Conservation (phyloP, 1,140 invertebrate species). For the Macrobrachium rosenbergii region DNA sequence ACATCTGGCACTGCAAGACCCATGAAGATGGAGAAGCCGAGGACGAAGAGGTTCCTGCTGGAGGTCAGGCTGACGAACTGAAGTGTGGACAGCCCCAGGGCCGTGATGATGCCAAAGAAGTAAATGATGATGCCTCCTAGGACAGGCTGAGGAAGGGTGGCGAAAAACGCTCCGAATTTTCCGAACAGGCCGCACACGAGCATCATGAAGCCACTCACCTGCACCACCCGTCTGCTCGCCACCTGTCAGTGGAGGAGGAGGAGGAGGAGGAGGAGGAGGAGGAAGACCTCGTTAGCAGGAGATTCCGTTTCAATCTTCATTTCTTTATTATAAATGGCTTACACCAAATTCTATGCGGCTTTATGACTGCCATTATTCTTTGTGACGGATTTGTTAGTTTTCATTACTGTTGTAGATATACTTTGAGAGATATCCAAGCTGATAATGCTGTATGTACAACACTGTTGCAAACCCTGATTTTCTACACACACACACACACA, state of each 20-base stretch:
- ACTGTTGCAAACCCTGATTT: no score
- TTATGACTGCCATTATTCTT: no score
- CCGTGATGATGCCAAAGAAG: constrained; percentile 88
- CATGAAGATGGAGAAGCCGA: constrained; percentile 44
- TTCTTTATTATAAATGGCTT: neutral
- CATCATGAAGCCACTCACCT: constrained; percentile 84
- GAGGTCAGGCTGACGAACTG: constrained; percentile 30
- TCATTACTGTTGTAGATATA: no score
- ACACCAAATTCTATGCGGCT: neutral
- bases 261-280: no score
- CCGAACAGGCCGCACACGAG: constrained; percentile 84
- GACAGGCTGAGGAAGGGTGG: constrained; percentile 89
- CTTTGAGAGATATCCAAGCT: no score
- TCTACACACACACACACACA: no score
- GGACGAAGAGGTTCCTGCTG: constrained; percentile 32
- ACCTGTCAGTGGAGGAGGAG: constrained; percentile 77
- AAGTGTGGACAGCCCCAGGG: constrained; percentile 72
- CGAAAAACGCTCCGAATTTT: constrained; percentile 87
- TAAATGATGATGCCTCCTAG: constrained; percentile 89
- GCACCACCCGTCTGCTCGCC: constrained; percentile 86
- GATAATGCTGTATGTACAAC: no score
- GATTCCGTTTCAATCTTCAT: neutral
- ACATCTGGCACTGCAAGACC: constrained; percentile 33
- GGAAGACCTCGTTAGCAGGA: neutral
- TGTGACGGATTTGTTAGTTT: no score